Base-by-base conservation (phyloP, 2,888 invertebrate species). In the Cosmorhoe ocellata region DNA sequence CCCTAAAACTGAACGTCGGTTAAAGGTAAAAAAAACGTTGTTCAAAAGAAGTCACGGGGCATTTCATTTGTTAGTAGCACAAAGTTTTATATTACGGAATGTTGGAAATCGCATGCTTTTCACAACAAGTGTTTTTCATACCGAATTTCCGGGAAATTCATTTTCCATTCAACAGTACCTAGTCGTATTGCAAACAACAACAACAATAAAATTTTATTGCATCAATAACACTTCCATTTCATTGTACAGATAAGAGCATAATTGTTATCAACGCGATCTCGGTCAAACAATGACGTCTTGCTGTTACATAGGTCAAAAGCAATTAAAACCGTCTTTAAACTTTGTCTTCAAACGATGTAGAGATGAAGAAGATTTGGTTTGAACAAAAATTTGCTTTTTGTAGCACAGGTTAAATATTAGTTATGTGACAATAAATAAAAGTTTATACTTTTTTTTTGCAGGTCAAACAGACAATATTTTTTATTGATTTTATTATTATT, bases 251-350 rank as follows among this genome's bases (percentile, higher is more conserved):
- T 57, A 51, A 53, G 45, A 48, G 40, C 14, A 33, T 46, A 46
- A 46, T 51, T 51, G 33, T 22, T 33, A 52, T 51, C 54, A 46
- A 38, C 45, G 22, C 27, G 43, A 41, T 60, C 44, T 56, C 46
- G 37, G 42, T 49, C 42, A 49, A 49, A 59, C 53, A 49, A 53
- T 43, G 22, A 40, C 38, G 37, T 33, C 18, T 14, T 38, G 40
- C 26, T 34, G 31, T 32, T 37, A 31, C 34, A 18, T 31, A 32
- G 32, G 67, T 71, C 60, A 61, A 69, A 76, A 76, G 70, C 71
- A 79, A 81, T 81, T 80, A 76, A 71, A 79, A 76, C 67, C 67
- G 72, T 66, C 74, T 69, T 58, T 58, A 49, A 79, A 76, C 63
- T 81, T 79, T 63, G 60, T 64, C 61, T 62, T 61, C 40, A 44